Evolutionary conservation across 92 coral and sea anemone genomes (phyloP), one percentile per base, ranked within the genome.

Genomic region (Scolanthus callimorphus): DNA sequence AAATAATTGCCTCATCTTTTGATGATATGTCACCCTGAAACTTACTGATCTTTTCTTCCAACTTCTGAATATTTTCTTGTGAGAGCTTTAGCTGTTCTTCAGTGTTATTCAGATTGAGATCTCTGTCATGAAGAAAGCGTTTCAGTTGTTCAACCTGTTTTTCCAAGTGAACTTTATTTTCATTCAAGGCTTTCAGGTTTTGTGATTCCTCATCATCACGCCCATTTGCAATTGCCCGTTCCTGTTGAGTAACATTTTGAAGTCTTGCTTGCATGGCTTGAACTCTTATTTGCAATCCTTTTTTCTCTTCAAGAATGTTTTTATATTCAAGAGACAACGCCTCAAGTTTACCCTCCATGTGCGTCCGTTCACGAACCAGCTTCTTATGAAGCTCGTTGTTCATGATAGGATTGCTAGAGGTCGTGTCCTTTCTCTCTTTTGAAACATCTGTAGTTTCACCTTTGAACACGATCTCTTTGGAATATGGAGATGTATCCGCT

Each of bases 291-390:
- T 83, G 82, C 29, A 88, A 39, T 45, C 57, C 50, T 53, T 88
- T 83, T 47, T 79, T 78, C 39, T 83, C 83, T 29, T 77, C 83
- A 25, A 88, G 54, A 39, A 83, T 81, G 15, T 21, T 37, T 0
- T 69, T 60, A 62, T 77, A 88, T 39, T 88, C 96, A 19, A 49
- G 55, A 17, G 81, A 71, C n/a, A 88, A 55, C 3, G 85, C 27
- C 59, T 84, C 78, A 9, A 90, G 78, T 26, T 72, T 90, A 27
- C 99, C 86, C 30, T 80, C 85, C 59, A 90, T 63, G 46, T 83
- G 74, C 10, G 83, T 84, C 3, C 86, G 76, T 27, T 84, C 90
- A 29, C 71, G 74, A 30, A 54, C 73, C 23, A 77, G 17, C 17
- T 46, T 9, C 6, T 19, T 9, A 46, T 46, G 23, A 15, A 6